Evolutionary conservation across 2,888 invertebrate genomes (phyloP).

Genomic region (Eustalomyia histrio): DNA sequence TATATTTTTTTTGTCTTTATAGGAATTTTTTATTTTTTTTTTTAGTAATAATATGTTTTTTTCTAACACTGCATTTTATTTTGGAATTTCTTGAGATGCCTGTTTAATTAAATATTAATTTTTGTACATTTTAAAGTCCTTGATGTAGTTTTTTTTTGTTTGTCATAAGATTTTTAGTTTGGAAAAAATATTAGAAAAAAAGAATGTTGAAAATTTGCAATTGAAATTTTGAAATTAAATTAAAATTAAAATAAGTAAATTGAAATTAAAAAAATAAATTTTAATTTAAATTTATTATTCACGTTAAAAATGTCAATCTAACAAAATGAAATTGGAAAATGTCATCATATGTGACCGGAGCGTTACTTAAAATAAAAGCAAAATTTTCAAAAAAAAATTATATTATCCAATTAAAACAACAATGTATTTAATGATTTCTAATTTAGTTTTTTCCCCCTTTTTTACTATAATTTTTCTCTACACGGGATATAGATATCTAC

Average conservation of each 20-base stretch:
- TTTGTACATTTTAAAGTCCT: constrained; percentile 61
- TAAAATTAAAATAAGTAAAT: constrained; percentile 4
- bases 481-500: no score
- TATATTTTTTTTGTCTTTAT: constrained; percentile 51
- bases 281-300: no score
- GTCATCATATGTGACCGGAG: no score
- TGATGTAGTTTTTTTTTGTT: constrained; percentile 45
- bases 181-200: constrained; percentile 27
- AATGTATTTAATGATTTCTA: no score
- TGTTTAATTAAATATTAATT: constrained; percentile 48
- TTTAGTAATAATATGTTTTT: constrained; percentile 28
- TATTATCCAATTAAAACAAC: no score
- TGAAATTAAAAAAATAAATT: no score
- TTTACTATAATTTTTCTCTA: no score
- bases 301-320: no score
- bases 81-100: constrained; percentile 61
- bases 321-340: no score
- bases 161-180: constrained; percentile 45
- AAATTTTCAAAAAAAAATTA: no score
- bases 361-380: no score
- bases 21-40: constrained; percentile 50
- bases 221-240: not conserved
- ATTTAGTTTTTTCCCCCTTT: no score
- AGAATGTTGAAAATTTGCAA: constrained; percentile 16
- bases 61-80: constrained; percentile 63